Evolutionary conservation across 2,797 vertebrate species (phyloP), one percentile per base, ranked within the genome.

Genomic region (Alauda arvensis): DNA sequence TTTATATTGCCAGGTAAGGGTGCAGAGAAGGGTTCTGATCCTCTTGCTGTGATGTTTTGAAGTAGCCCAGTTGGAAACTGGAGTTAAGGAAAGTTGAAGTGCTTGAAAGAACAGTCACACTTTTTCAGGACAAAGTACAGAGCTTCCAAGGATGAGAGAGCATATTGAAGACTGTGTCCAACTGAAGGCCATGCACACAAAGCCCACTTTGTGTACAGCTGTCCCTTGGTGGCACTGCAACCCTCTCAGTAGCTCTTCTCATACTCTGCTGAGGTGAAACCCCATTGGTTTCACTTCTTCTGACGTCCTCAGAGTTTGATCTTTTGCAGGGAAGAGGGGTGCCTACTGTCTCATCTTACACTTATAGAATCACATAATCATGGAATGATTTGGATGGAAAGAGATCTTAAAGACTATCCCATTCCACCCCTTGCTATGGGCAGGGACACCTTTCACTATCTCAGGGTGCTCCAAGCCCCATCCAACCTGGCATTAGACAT

Each of bases 191-290:
- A 1, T 8, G 56, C 2, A 4, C 25, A 26, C 48, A 66, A 48
- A 70, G 23, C 49, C 33, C 37, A 2, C 43, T 18, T 11, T 0
- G 0, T 23, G 52, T 45, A 37, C 28, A 18, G 20, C 28, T 49
- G 12, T 51, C 43, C 56, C 68, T 52, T 31, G 37, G 18, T 5
- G 8, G 33, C 33, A 26, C 46, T 59, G 42, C 49, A 57, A 3
- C 55, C 29, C 48, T 76, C 25, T n/a, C 18, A 68, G n/a, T 4
- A 52, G 70, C 37, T 34, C 43, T 66, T 67, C 46, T 75, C 26
- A 45, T 26, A 24, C 29, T 63, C 68, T 4, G 5, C 67, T 78
- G 46, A 42, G 62, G 46, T 81, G 69, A 42, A 77, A 18, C 29
- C 34, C 28, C 28, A 18, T 33, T 66, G 78, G 18, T n/a, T 49